Percentiles rank a stretch among this genome's conserved stretches.
These are phyloP conservation scores for Pogonomyrmex barbatus DNA, from an alignment of 1,140 invertebrate species.

Conservation along the genomic window DNA sequence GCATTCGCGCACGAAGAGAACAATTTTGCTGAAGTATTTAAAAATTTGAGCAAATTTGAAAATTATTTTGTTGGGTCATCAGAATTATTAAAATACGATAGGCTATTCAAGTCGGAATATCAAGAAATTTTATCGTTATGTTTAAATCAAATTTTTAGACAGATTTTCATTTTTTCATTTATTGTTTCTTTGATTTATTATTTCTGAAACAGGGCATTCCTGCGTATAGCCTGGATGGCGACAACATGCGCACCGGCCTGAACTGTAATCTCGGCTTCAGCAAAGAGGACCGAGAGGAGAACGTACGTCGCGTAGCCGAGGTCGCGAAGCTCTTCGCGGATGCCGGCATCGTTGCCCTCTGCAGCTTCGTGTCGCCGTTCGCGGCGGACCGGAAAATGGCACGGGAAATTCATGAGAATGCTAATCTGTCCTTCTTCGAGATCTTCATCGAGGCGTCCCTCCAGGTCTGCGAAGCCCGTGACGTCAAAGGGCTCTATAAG, in stretches of 20 bases:
- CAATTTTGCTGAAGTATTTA: not conserved
- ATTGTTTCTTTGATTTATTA: not conserved
- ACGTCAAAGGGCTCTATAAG: conserved; percentile 99
- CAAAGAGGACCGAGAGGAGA: conserved; percentile 97
- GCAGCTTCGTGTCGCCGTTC: conserved; percentile 99
- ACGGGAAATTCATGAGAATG: conserved; percentile 94
- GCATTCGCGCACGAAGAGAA: not conserved
- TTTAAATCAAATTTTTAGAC: not conserved
- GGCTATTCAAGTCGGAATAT: no score
- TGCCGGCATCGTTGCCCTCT: conserved; percentile 96
- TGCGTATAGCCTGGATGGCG: conserved; percentile 98
- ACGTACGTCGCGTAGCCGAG: conserved; percentile 98
- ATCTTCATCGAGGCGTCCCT: conserved; percentile 98
- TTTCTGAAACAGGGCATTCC: conserved; percentile 81
- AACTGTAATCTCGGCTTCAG: conserved; percentile 98
- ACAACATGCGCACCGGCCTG: conserved; percentile 97
- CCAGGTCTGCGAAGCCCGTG: conserved; percentile 96
- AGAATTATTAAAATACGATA: no score
- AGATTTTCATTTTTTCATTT: not conserved
- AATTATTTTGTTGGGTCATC: not conserved
- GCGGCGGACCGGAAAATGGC: conserved; percentile 95
- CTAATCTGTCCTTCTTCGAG: conserved; percentile 96
- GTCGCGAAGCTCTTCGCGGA: conserved; percentile 99
- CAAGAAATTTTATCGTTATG: no score
- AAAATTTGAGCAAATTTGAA: not conserved